Conservation (phyloP, 1,140 invertebrate genomes). For the Orius insidiosus region DNA sequence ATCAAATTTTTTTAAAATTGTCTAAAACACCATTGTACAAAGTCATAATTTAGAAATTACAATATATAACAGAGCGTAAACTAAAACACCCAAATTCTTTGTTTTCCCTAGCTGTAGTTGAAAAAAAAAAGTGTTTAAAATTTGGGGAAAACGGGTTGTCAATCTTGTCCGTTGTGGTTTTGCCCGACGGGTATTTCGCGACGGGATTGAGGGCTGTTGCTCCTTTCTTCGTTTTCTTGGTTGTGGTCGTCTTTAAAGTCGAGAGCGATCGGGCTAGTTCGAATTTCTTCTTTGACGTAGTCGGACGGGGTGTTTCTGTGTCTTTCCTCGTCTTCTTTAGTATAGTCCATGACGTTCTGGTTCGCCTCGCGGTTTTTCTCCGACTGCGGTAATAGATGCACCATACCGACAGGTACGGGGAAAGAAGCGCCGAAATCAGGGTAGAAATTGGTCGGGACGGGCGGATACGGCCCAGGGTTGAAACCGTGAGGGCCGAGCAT, state of each 20-base stretch:
- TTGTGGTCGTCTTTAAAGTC: constrained; percentile 19
- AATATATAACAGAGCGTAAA: too few species aligned
- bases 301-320: constrained; percentile 13
- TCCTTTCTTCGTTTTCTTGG: constrained; percentile 1
- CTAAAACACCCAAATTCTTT: constrained; percentile 8
- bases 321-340: constrained; percentile 9
- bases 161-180: constrained; percentile 17
- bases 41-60: too few species aligned
- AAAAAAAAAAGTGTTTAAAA: constrained; percentile 7
- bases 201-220: neutral
- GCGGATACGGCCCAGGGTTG: constrained; percentile 38
- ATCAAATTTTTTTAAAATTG: constrained; percentile 6
- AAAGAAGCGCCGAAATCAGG: constrained; percentile 60
- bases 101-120: constrained; percentile 15
- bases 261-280: constrained; percentile 17
- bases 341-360: constrained; percentile 7
- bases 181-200: constrained; percentile 11
- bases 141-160: constrained; percentile 1
- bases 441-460: constrained; percentile 43
- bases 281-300: constrained; percentile 18
- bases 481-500: constrained; percentile 30
- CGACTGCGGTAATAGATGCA: constrained; percentile 56
- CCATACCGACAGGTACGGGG: constrained; percentile 65
- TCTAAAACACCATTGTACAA: too few species aligned
- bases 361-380: constrained; percentile 38